Evolutionary conservation across 2,888 invertebrate species (phyloP), one percentile per base, ranked within the genome.

Genomic region (Agrenia bidenticulata): DNA sequence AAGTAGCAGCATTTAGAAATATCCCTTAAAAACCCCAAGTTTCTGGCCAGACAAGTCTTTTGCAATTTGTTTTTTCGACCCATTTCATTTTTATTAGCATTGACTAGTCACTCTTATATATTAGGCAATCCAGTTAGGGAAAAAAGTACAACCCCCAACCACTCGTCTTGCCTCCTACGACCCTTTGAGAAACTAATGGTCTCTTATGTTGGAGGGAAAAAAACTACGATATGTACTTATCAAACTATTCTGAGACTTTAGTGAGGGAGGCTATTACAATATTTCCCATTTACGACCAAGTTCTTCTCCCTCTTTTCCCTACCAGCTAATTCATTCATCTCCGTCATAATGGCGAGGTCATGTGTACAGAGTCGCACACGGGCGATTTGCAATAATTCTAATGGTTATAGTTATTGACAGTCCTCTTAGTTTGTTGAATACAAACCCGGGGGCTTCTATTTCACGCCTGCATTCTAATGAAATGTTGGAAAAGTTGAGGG

Each of bases 81-180:
- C 55, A 55, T 55, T 55, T 55, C 55, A 55, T 55, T 55, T 55
- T 55, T 55, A 55, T 55, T 55, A 32, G 55, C 32, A 55, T 45
- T 45, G 45, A 45, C 45, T 45, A 17, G 5, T 45, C 45, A 4
- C 19, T 15, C 15, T n/a, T n/a, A n/a, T n/a, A n/a, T 15, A 45
- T 45, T 45, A 45, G 5, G 45, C 45, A 45, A 45, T 45, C 45
- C 19, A 5, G 19, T 11, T 5, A 15, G 19, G 45, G 19, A 11
- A 19, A 45, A 45, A 45, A 45, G n/a, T 32, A 32, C 11, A 32
- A 11, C 32, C 32, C 32, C 32, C 32, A 11, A 11, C n/a, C n/a
- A n/a, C 32, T 32, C 32, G 32, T 32, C 32, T 11, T 32, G 32
- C 5, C 5, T 32, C 4, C 5, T 32, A 32, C 11, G 32, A 32